Conservation (phyloP, 2,888 invertebrate species). For the Cloeon dipterum region DNA sequence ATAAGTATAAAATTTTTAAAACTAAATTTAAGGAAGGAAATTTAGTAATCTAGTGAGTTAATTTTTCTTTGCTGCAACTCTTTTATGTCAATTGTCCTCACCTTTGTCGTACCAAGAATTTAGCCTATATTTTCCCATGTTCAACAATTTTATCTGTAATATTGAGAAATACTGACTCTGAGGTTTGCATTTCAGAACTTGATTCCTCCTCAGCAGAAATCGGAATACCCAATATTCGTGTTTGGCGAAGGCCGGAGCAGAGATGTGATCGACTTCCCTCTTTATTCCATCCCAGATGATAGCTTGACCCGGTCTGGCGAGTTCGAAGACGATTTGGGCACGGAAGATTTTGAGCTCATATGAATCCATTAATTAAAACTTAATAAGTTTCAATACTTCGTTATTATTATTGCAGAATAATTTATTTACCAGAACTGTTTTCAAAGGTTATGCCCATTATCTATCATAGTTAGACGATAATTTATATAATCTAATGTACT, state of each 20-base stretch:
- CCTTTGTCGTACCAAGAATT: no score
- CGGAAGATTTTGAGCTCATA: conserved; percentile 53
- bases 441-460: no score
- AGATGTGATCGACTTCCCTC: conserved; percentile 18
- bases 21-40: no score
- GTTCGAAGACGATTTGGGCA: conserved; percentile 42
- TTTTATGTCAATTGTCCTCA: no score
- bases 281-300: conserved; percentile 13
- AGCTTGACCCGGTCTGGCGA: conserved; percentile 19
- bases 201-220: conserved; percentile 21
- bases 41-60: no score
- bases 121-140: no score
- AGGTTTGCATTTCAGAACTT: conserved; percentile 28
- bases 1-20: not conserved
- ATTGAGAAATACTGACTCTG: no score
- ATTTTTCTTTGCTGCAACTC: no score
- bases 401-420: not conserved
- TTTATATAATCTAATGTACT: no score
- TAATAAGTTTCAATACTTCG: not conserved
- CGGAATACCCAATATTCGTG: conserved; percentile 65
- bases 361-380: conserved; percentile 30
- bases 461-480: no score
- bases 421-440: no score
- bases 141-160: no score
- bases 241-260: conserved; percentile 47